phyloP scores from a whole-genome alignment of 2,113 vertebrate species.

The Rousettus leschenaultii region DNA sequence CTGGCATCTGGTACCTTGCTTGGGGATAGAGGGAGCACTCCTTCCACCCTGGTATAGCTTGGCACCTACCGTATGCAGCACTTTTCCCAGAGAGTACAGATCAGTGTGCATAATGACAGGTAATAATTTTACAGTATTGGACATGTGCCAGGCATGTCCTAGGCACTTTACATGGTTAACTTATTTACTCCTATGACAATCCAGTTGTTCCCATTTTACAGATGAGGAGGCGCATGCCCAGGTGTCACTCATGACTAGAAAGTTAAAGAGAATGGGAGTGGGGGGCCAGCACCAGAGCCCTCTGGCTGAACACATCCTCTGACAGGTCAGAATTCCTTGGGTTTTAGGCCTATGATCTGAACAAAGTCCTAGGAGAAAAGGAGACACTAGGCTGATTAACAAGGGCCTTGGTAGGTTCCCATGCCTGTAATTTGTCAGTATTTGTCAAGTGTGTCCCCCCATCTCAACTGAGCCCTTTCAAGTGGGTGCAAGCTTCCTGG shows the following conservation, averaged over 20 bases:
- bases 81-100: fast-evolving
- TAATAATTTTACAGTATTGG: fast-evolving
- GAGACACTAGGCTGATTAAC: not conserved
- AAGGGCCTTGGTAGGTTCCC: not conserved
- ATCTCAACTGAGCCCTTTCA: slow-evolving; percentile 28
- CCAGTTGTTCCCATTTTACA: not conserved
- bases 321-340: not conserved
- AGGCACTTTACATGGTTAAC: not conserved
- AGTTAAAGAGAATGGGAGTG: no score
- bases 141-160: no score
- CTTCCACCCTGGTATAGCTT: not conserved
- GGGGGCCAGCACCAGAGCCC: not conserved
- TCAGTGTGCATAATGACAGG: fast-evolving
- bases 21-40: not conserved
- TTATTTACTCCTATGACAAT: not conserved
- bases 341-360: not conserved
- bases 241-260: not conserved
- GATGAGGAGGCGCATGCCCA: not conserved
- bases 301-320: not conserved
- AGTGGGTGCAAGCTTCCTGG: not conserved
- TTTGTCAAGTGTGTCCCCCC: not conserved
- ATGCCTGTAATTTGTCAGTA: not conserved
- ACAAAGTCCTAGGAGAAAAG: not conserved
- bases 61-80: not conserved
- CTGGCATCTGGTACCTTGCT: not conserved